Conservation (phyloP, 1,140 invertebrate species). For the Monochamus saltuarius region DNA sequence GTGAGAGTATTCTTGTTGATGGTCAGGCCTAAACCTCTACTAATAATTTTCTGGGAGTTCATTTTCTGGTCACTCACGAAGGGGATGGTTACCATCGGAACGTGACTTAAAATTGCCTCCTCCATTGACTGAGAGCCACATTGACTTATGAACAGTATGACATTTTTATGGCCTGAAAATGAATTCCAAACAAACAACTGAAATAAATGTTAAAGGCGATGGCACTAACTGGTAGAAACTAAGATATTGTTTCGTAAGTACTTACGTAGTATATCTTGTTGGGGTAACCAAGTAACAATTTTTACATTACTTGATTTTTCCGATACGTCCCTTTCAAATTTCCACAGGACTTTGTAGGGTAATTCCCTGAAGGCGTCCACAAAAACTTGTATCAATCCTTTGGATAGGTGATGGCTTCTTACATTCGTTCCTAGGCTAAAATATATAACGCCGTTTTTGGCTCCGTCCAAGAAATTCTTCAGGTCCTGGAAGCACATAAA, state of each 20-base stretch:
- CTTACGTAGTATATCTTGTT: slow-evolving; percentile 19
- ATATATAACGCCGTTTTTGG: slow-evolving; percentile 61
- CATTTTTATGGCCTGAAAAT: slow-evolving; percentile 59
- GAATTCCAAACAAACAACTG: slow-evolving; percentile 62
- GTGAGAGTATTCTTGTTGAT: slow-evolving; percentile 24
- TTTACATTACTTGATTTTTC: slow-evolving; percentile 19
- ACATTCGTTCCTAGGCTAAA: slow-evolving; percentile 48
- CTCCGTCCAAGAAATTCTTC: slow-evolving; percentile 57
- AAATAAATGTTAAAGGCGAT: background rate
- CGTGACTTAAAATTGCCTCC: slow-evolving; percentile 58
- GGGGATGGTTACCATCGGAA: slow-evolving; percentile 62
- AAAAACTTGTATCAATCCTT: slow-evolving; percentile 38
- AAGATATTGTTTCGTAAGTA: no score
- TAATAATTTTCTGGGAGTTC: slow-evolving; percentile 38
- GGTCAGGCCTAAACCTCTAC: slow-evolving; percentile 27
- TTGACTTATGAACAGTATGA: slow-evolving; percentile 62
- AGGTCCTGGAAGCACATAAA: slow-evolving; percentile 52
- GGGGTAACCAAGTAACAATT: slow-evolving; percentile 21
- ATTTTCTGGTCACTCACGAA: slow-evolving; percentile 64
- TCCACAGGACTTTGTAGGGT: slow-evolving; percentile 65
- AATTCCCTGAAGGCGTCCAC: slow-evolving; percentile 59
- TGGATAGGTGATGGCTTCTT: slow-evolving; percentile 1
- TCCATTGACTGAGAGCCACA: slow-evolving; percentile 61
- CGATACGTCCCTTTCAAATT: slow-evolving; percentile 55
- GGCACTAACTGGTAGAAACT: no score